Conservation (phyloP, 2,888 invertebrate species). For the Cryptosula pallasiana region DNA sequence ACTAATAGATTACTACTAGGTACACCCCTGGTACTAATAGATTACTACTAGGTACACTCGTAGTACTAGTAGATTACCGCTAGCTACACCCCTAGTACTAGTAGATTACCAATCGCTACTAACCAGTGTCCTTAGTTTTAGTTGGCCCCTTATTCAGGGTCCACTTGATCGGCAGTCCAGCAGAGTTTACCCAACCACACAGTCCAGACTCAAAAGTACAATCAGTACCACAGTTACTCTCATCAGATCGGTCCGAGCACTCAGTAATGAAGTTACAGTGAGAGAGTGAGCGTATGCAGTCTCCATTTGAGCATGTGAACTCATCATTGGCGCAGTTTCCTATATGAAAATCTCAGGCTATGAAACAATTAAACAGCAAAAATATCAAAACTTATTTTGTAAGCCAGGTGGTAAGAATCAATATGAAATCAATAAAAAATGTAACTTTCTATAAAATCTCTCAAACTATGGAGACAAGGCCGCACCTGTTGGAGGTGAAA, state of each 20-base stretch:
- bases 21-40: too few species aligned
- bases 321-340: slow-evolving; percentile 33
- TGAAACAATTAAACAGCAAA: too few species aligned
- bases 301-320: slow-evolving; percentile 32
- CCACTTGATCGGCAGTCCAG: slow-evolving; percentile 4
- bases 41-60: too few species aligned
- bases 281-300: slow-evolving; percentile 34
- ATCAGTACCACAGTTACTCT: slow-evolving; percentile 35
- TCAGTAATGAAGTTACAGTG: slow-evolving; percentile 37
- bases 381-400: too few species aligned
- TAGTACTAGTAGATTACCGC: too few species aligned
- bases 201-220: slow-evolving; percentile 15
- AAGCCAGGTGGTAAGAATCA: too few species aligned
- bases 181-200: slow-evolving; percentile 29
- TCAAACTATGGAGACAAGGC: neutral
- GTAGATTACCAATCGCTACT: neutral
- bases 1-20: too few species aligned
- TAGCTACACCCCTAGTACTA: too few species aligned
- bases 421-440: neutral
- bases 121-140: neutral
- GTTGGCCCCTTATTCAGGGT: neutral
- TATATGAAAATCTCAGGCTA: slow-evolving; percentile 28
- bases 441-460: neutral
- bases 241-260: slow-evolving; percentile 36
- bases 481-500: neutral